Base-by-base conservation (phyloP, 2,888 invertebrate genomes). In the Catocala fraxini region DNA sequence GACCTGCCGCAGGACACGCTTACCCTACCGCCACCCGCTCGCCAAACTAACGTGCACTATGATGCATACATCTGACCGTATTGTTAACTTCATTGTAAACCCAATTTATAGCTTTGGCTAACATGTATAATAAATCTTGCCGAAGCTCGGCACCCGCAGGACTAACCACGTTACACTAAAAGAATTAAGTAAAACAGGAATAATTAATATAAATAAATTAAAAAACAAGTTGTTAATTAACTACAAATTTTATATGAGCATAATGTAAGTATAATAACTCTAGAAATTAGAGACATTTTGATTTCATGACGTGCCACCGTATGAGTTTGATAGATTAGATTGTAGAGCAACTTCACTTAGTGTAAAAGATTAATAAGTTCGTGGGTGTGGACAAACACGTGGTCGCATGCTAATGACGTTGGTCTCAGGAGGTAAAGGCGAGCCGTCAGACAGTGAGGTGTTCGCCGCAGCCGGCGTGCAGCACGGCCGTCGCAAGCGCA, bases 1-100 rank as follows among this genome's bases (percentile, higher is more conserved):
- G 93, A 93, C 93, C 92, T 82, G 91, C 87, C 87, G 89, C 92
- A 91, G 93, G 93, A 92, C 92, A 90, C 75, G 87, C 83, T 81
- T 71, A 72, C 73, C 71, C 65, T 65, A 70, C 77, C 83, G 79
- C 73, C 83, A 84, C 81, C 82, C 80, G 83, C 77, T 77, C 56
- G 70, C 77, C 75, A 77, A 80, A 77, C 84, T 86, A 85, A 84
- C 82, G 81, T 85, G 80, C 78, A 82, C 74, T 77, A 76, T 73
- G 76, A 73, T 75, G 68, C 70, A 73, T 60, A 62, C 64, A 58
- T 71, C 58, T 73, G 70, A 62, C 72, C 76, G 73, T 75, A 77
- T 71, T 77, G 63, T 72, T 62, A 68, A 55, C 65, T 39, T 61
- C 68, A 63, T 65, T 64, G 53, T 62, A 58, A 64, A 68, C 56